These are phyloP conservation scores for Adelosebastes latens DNA, from an alignment of 2,797 vertebrate species.

Conservation along the genomic window DNA sequence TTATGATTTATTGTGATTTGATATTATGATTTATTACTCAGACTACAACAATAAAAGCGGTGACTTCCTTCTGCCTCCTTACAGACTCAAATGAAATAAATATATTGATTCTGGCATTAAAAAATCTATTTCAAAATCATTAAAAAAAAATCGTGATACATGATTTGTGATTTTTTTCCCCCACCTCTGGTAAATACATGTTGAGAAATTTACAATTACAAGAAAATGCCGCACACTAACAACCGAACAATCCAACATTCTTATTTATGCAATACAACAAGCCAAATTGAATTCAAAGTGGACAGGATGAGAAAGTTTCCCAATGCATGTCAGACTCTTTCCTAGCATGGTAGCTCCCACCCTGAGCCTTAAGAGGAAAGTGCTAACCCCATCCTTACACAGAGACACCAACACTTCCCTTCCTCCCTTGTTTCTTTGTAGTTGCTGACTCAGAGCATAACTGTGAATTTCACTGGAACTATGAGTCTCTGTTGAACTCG, in stretches of 20 bases:
- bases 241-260: not conserved
- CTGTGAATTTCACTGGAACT: not conserved
- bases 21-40: no score
- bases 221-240: not conserved
- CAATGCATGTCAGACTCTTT: constrained; percentile 5
- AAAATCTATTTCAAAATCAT: no score
- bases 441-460: not conserved
- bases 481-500: not conserved
- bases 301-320: not conserved
- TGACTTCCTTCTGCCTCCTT: no score
- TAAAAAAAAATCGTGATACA: no score
- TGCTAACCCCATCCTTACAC: constrained; percentile 12
- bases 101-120: no score
- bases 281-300: not conserved
- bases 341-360: not conserved
- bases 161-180: no score
- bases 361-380: constrained; percentile 4
- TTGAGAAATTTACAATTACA: not conserved
- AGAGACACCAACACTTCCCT: not conserved
- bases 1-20: no score
- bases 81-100: no score
- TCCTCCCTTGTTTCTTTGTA: not conserved
- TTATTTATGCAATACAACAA: not conserved
- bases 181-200: not conserved
- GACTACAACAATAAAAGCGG: no score